Base-by-base conservation (phyloP, 2,113 vertebrate genomes). In the Anolis carolinensis region DNA sequence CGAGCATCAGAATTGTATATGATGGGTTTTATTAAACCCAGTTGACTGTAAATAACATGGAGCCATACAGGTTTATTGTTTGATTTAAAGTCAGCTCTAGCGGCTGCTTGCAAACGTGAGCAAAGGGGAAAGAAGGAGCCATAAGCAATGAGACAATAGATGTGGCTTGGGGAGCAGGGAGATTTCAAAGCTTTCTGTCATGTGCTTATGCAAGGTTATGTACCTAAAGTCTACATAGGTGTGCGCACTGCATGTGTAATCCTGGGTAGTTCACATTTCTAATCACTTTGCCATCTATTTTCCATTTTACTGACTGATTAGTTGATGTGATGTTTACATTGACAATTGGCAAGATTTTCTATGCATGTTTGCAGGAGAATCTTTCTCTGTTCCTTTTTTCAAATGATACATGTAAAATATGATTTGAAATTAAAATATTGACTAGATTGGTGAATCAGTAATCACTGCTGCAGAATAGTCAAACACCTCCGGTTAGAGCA, bases 1-100 rank as follows among this genome's bases (percentile, higher is more conserved):
- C 72, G 63, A 74, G 88, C 81, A 0, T 82, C 1, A 4, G 63
- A 23, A 39, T 78, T 82, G 65, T 48, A 2, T 86, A 67, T 68
- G 93, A 91, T 79, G 89, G 83, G 84, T 85, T 95, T 94, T 87
- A 92, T 92, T 91, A 91, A 92, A 89, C 92, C 91, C 93, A 81
- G 87, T 87, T 88, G 89, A 65, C 88, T 87, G 90, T 91, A 89
- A 94, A 90, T 89, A 90, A 89, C 3, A 1, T 81, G 87, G 82
- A 85, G 20, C 86, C 87, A 6, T 79, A 68, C 7, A 44, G 90
- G 82, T 92, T 91, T 90, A 85, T 80, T 84, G 81, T 82, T 89
- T 92, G 93, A 91, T 93, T 94, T 93, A 91, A 86, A 89, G 89
- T 86, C 77, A 67, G 23, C 62, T 87, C 86, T 74, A 11, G 89